These are phyloP conservation scores for Murina feae DNA, from an alignment of 2,113 vertebrate species.

Conservation along the genomic window DNA sequence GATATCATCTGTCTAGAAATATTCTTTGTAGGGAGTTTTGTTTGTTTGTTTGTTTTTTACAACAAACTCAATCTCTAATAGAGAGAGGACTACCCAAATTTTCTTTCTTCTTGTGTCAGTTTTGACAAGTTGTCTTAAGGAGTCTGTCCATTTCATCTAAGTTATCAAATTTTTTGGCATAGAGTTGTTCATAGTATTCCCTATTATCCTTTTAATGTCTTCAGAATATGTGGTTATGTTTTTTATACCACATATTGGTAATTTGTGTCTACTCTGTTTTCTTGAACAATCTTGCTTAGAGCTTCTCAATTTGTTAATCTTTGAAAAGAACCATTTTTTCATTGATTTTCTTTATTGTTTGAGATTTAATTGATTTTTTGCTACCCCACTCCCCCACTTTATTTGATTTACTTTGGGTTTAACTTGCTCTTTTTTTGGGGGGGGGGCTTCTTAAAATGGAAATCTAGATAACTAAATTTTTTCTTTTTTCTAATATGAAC, in stretches of 20 bases:
- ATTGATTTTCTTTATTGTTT: constrained; percentile 22
- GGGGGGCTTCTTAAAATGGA: constrained; percentile 10
- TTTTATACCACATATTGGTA: neutral
- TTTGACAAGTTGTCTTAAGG: constrained; percentile 1
- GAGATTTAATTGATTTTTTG: neutral
- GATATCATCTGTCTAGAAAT: neutral
- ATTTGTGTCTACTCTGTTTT: neutral
- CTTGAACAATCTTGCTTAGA: neutral
- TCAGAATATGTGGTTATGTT: neutral
- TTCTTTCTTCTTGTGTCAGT: neutral
- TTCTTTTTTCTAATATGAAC: neutral
- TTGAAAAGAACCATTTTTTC: constrained; percentile 8
- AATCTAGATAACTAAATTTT: neutral
- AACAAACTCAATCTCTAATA: neutral
- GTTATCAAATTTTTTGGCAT: neutral
- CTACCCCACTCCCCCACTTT: neutral
- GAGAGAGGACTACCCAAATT: neutral
- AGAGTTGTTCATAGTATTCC: neutral
- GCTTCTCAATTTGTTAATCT: neutral
- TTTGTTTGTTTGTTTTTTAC: too few species aligned
- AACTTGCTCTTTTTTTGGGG: neutral
- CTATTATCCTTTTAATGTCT: neutral
- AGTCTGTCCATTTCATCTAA: neutral
- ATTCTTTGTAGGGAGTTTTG: neutral
- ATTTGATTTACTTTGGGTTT: neutral